These are phyloP conservation scores for Eubasilissa splendida DNA, from an alignment of 2,888 invertebrate genomes.

Conservation along the genomic window DNA sequence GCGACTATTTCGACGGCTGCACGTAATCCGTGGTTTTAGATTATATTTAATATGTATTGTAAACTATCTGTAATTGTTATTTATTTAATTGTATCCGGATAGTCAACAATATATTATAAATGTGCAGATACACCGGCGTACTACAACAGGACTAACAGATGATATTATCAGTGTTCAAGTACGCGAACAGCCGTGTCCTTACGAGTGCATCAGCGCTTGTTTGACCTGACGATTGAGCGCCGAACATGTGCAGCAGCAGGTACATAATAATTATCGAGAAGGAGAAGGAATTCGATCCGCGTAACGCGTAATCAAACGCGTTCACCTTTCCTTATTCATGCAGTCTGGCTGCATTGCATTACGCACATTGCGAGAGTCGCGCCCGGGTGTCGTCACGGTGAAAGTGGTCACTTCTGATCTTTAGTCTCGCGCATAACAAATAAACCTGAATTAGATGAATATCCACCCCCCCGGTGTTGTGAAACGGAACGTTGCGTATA, in stretches of 20 bases:
- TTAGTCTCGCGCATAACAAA: conserved; percentile 16
- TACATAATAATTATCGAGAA: background rate
- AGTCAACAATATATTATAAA: no score
- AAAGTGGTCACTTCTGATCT: conserved; percentile 24
- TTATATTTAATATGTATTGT: no score
- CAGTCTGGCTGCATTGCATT: conserved; percentile 10
- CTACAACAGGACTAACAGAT: no score
- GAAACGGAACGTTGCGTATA: no score
- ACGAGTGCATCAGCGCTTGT: background rate
- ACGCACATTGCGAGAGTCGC: background rate
- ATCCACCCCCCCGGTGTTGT: no score
- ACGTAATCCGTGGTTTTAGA: no score
- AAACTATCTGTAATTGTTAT: no score
- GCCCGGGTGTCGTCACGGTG: conserved; percentile 13
- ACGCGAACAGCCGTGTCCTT: background rate
- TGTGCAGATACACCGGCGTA: no score
- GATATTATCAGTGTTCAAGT: background rate
- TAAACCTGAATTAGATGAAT: background rate
- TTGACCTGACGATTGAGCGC: conserved; percentile 2
- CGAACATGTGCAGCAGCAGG: background rate
- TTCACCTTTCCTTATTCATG: conserved; percentile 25
- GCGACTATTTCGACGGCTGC: no score
- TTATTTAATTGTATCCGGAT: no score
- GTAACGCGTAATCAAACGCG: conserved; percentile 26
- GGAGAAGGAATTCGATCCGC: background rate